Conservation (phyloP, 2,113 vertebrate species). For the Pao palembangensis region DNA sequence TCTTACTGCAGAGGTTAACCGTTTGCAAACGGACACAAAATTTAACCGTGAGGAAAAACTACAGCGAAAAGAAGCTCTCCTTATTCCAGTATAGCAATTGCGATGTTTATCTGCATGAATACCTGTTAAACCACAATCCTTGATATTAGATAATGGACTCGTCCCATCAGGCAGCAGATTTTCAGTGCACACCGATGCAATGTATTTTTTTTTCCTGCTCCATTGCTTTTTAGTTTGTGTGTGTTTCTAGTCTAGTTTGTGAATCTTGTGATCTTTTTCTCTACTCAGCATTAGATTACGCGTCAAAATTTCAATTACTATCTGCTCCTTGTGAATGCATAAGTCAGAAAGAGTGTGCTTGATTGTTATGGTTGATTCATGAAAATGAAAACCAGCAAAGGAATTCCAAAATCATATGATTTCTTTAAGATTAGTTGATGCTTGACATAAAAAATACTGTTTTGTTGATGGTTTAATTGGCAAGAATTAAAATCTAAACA, state of each 20-base stretch:
- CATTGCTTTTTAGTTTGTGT: conserved; percentile 65
- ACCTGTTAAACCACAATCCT: background rate
- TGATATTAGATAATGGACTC: background rate
- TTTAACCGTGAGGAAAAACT: too few species aligned
- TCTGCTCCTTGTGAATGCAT: conserved; percentile 12
- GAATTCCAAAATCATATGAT: background rate
- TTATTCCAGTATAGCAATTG: too few species aligned
- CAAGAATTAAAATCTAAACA: conserved; percentile 10
- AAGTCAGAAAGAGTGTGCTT: conserved; percentile 2
- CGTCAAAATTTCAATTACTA: conserved; percentile 1
- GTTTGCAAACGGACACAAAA: background rate
- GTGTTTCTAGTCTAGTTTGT: conserved; percentile 48
- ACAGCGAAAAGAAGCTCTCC: too few species aligned
- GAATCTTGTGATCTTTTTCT: conserved; percentile 52
- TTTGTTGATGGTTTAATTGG: conserved; percentile 1
- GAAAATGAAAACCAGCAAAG: conserved; percentile 2
- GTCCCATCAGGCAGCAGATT: conserved; percentile 53
- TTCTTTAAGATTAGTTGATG: too few species aligned
- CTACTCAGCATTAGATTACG: conserved; percentile 26
- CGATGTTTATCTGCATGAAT: background rate
- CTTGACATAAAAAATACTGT: background rate
- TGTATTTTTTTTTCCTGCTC: conserved; percentile 57
- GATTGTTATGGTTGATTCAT: background rate
- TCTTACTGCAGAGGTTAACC: background rate
- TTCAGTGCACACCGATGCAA: conserved; percentile 73